Percentiles rank a stretch among this genome's conserved stretches.
Evolutionary conservation across 30 jellyfish, hydroid and myxozoan genomes (phyloP).

Genomic region (Mastigias papua): DNA sequence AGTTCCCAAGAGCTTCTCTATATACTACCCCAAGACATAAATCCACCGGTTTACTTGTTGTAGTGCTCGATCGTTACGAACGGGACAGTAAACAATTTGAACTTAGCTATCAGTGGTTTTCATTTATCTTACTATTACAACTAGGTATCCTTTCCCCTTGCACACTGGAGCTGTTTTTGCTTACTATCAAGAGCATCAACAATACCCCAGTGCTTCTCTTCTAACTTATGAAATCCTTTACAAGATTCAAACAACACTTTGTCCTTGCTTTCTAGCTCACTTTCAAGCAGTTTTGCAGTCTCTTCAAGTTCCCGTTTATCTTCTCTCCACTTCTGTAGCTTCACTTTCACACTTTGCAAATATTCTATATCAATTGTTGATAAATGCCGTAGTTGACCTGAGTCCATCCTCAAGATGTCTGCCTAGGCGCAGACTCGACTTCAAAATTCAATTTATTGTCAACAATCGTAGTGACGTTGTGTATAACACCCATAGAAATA

Average conservation of each 20-base stretch:
- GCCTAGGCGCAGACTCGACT: too few relatives aligned
- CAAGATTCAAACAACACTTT: conserved; percentile 14
- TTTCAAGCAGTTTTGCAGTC: background rate
- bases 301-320: conserved; percentile 13
- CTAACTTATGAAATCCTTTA: conserved; percentile 19
- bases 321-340: conserved; percentile 20
- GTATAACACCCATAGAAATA: too few relatives aligned
- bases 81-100: too few relatives aligned
- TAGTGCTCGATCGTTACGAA: too few relatives aligned
- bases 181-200: background rate
- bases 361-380: conserved; percentile 12
- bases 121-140: background rate
- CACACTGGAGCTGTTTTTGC: background rate
- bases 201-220: background rate
- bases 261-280: background rate
- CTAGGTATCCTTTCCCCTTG: background rate
- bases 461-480: too few relatives aligned
- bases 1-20: too few relatives aligned
- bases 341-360: background rate
- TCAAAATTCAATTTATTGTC: too few relatives aligned
- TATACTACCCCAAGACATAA: too few relatives aligned
- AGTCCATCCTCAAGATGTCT: background rate
- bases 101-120: too few relatives aligned
- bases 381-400: background rate
- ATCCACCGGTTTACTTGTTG: too few relatives aligned